phyloP scores from a whole-genome alignment of 1,140 invertebrate species.

The Achroia grisella region DNA sequence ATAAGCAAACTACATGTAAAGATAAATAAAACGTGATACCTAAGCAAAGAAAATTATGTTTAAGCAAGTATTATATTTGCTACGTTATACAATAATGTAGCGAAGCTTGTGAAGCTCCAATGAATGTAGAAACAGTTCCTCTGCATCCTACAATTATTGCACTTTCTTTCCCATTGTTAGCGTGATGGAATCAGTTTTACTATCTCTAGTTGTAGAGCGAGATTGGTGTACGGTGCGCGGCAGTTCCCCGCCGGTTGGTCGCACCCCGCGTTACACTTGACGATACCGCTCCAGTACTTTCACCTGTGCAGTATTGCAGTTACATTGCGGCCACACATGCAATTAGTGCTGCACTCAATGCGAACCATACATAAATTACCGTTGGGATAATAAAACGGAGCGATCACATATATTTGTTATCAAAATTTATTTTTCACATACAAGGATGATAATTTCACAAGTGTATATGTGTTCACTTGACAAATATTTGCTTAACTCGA shows the following conservation, averaged over 20 bases:
- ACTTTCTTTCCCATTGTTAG: conserved; percentile 67
- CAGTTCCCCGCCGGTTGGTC: conserved; percentile 13
- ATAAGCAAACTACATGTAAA: no score
- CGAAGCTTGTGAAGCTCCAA: conserved; percentile 5
- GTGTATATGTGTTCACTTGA: background rate
- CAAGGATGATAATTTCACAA: conserved; percentile 3
- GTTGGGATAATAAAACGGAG: conserved; percentile 5
- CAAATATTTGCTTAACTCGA: no score
- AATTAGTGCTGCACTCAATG: conserved; percentile 14
- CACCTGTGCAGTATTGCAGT: conserved; percentile 37
- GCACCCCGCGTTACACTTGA: conserved; percentile 10
- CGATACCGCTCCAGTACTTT: conserved; percentile 43
- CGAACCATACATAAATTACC: background rate
- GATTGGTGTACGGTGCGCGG: conserved; percentile 27
- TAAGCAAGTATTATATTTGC: no score
- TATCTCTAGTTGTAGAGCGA: conserved; percentile 48
- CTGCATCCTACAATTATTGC: conserved; percentile 51
- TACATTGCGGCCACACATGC: conserved; percentile 28
- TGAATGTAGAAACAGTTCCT: conserved; percentile 33
- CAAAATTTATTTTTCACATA: conserved; percentile 10
- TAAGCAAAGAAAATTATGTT: no score
- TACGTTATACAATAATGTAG: background rate
- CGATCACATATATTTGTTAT: background rate
- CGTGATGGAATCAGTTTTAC: conserved; percentile 61
- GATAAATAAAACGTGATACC: no score